These are phyloP conservation scores for Agrypnus murinus DNA, from an alignment of 2,888 invertebrate species.

Conservation along the genomic window DNA sequence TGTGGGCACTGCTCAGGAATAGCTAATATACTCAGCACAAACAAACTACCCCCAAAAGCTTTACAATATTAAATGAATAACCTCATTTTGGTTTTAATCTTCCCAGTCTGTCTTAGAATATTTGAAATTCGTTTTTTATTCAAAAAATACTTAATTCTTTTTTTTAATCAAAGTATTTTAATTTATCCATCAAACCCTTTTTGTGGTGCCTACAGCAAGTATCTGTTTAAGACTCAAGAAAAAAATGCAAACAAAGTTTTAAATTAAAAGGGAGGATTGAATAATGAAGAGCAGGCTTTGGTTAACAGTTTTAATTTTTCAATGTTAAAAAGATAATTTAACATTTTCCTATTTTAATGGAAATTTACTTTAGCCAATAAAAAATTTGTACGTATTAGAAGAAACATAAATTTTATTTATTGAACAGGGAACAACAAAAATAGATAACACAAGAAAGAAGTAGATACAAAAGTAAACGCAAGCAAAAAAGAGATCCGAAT, in stretches of 20 bases:
- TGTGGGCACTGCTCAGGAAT: constrained; percentile 31
- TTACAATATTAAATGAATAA: constrained; percentile 43
- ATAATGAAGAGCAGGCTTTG: neutral
- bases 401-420: too few species aligned
- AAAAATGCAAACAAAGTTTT: constrained; percentile 12
- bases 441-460: too few species aligned
- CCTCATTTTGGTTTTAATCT: constrained; percentile 32
- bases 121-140: constrained; percentile 21
- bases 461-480: too few species aligned
- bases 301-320: neutral
- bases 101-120: constrained; percentile 3
- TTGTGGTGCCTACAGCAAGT: neutral
- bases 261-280: neutral
- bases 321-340: neutral
- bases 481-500: too few species aligned
- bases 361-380: too few species aligned
- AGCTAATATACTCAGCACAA: constrained; percentile 39
- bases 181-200: constrained; percentile 28
- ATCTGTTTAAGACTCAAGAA: constrained; percentile 16
- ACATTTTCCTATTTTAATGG: too few species aligned
- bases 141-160: neutral
- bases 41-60: constrained; percentile 35
- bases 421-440: too few species aligned
- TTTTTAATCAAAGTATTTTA: constrained; percentile 14
- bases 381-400: too few species aligned